phyloP scores from a whole-genome alignment of 1,140 invertebrate genomes.

The Lepeophtheirus salmonis region DNA sequence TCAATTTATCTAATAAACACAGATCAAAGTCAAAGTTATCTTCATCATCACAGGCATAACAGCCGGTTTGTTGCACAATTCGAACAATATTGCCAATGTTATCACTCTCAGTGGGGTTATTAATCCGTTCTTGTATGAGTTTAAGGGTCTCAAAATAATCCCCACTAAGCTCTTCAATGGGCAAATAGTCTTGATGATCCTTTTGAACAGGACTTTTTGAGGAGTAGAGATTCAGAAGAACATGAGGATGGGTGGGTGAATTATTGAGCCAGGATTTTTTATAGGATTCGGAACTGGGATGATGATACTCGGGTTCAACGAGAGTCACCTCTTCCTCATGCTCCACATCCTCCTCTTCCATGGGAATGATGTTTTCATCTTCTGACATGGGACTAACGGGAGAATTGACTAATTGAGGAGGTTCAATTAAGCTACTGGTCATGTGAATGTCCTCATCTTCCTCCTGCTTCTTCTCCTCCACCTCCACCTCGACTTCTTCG shows the following conservation, averaged over 20 bases:
- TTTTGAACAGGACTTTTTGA: conserved; percentile 2
- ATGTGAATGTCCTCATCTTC: neutral
- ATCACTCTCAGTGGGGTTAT: neutral
- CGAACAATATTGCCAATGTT: neutral
- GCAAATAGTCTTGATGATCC: neutral
- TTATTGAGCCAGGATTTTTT: too few relatives aligned
- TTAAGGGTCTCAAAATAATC: conserved; percentile 3
- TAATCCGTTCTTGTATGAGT: conserved; percentile 4
- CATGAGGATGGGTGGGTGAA: neutral
- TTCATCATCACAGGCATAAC: neutral
- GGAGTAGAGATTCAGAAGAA: neutral
- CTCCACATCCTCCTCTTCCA: neutral
- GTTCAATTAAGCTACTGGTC: neutral
- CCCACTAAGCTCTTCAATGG: neutral
- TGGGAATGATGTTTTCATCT: neutral
- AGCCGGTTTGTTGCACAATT: conserved; percentile 6
- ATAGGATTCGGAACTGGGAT: too few relatives aligned
- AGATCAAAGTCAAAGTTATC: conserved; percentile 4
- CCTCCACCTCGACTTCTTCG: neutral
- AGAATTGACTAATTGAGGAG: neutral
- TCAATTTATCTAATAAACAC: conserved; percentile 5
- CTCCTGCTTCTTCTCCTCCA: neutral
- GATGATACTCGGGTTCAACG: too few relatives aligned
- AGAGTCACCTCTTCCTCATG: neutral
- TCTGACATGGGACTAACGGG: neutral